Conservation (phyloP, 2,797 vertebrate species). For the Setipinna tenuifilis region DNA sequence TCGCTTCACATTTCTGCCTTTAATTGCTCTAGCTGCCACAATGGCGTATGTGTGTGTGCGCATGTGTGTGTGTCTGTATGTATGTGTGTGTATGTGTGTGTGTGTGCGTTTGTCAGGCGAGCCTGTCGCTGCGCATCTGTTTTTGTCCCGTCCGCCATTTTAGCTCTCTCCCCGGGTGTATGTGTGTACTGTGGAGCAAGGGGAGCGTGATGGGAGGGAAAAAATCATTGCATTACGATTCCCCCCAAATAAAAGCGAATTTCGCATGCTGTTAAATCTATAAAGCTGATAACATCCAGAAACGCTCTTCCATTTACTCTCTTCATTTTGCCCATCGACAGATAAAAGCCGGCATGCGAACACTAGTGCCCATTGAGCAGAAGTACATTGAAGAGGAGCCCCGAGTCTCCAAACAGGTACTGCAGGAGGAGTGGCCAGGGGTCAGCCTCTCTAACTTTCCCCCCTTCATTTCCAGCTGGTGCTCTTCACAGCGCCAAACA, state of each 20-base stretch:
- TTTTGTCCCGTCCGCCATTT: constrained; percentile 76
- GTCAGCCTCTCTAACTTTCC: background rate
- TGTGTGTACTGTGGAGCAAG: constrained; percentile 24
- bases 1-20: background rate
- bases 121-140: constrained; percentile 12
- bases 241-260: constrained; percentile 4
- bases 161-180: constrained; percentile 46
- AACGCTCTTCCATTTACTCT: background rate
- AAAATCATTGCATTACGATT: background rate
- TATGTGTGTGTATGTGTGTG: background rate
- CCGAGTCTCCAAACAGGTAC: constrained; percentile 98
- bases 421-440: background rate
- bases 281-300: background rate
- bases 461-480: background rate
- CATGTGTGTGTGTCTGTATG: background rate
- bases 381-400: constrained; percentile 98
- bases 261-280: background rate
- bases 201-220: background rate
- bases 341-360: constrained; percentile 95
- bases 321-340: constrained; percentile 54
- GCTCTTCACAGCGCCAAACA: background rate
- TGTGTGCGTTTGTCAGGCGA: constrained; percentile 33
- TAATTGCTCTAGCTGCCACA: constrained; percentile 11
- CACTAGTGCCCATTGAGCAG: constrained; percentile 93
- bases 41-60: background rate